Percentiles rank a stretch among this genome's conserved stretches.
Evolutionary conservation across 2,888 invertebrate genomes (phyloP).

Genomic region (Himalopsyche kuldschensis): DNA sequence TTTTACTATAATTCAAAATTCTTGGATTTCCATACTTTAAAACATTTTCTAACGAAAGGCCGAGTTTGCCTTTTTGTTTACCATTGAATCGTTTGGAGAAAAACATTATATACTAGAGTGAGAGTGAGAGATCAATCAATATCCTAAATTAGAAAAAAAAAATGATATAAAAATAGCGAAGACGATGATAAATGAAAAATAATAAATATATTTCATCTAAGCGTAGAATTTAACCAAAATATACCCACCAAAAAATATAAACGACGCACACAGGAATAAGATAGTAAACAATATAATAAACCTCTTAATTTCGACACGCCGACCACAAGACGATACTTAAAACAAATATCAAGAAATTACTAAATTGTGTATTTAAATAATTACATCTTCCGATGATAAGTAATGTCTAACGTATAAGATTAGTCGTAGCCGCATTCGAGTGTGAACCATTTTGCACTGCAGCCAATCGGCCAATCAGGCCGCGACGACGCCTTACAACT

Average conservation of each 20-base stretch:
- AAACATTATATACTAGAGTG: background rate
- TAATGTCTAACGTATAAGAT: background rate
- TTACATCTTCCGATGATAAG: background rate
- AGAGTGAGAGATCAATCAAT: background rate
- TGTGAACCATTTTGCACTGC: background rate
- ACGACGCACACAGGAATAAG: background rate
- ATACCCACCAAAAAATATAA: background rate
- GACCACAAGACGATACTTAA: background rate
- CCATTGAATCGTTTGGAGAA: background rate
- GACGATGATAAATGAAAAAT: background rate
- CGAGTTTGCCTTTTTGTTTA: background rate
- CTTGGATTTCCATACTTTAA: too few relatives aligned
- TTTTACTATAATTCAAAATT: too few relatives aligned
- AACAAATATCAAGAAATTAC: background rate
- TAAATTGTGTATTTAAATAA: background rate
- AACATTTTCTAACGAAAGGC: too few relatives aligned
- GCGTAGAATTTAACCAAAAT: background rate
- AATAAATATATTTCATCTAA: background rate
- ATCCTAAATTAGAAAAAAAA: background rate
- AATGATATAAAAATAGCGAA: background rate
- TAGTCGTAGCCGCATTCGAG: background rate
- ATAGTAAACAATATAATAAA: background rate
- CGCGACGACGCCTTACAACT: background rate
- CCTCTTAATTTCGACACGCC: background rate
- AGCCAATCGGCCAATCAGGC: background rate